Conservation (phyloP, 2,113 vertebrate species). For the Tor tambroides region DNA sequence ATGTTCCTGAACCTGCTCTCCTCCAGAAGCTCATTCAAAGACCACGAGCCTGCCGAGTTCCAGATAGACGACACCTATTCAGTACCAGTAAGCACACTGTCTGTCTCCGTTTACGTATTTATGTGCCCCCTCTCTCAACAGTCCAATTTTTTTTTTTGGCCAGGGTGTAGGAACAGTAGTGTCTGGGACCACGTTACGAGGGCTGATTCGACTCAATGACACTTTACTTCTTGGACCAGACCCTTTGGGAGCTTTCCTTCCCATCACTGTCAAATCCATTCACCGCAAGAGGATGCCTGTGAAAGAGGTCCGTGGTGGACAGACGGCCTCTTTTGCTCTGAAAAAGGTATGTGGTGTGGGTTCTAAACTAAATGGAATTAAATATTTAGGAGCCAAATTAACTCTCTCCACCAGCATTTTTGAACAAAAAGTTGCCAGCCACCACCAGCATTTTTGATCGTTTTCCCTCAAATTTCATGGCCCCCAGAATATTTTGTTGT, state of each 20-base stretch:
- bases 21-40: slow-evolving; percentile 92
- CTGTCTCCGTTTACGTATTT: neutral
- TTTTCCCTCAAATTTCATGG: no score
- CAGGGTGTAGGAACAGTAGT: slow-evolving; percentile 98
- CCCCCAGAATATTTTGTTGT: no score
- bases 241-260: slow-evolving; percentile 91
- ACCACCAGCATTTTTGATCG: no score
- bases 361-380: neutral
- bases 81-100: slow-evolving; percentile 83
- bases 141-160: slow-evolving; percentile 42
- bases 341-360: slow-evolving; percentile 84
- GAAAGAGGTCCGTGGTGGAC: slow-evolving; percentile 95
- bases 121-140: neutral
- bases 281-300: slow-evolving; percentile 98
- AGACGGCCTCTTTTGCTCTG: slow-evolving; percentile 96
- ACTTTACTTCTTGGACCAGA: slow-evolving; percentile 93
- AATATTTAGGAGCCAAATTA: neutral
- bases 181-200: slow-evolving; percentile 93
- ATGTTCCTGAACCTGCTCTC: slow-evolving; percentile 99
- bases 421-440: no score
- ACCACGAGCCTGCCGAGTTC: slow-evolving; percentile 97
- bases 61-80: slow-evolving; percentile 99
- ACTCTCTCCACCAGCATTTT: no score
- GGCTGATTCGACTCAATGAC: slow-evolving; percentile 94
- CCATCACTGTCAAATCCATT: slow-evolving; percentile 97